These are phyloP conservation scores for Equus quagga DNA, from an alignment of 2,113 vertebrate genomes.

Conservation along the genomic window DNA sequence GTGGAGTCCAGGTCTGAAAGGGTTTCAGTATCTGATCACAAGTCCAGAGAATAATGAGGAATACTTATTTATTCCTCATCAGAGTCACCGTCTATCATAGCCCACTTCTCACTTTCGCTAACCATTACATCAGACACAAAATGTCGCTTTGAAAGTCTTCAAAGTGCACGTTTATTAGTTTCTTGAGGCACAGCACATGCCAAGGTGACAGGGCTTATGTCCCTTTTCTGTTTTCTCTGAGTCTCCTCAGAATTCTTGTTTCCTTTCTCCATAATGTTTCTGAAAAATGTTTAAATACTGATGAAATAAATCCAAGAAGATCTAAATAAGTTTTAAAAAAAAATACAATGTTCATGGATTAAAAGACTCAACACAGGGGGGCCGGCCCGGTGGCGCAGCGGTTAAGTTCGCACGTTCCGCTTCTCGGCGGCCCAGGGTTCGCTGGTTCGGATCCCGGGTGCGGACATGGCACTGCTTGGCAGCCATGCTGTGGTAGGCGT, in stretches of 20 bases:
- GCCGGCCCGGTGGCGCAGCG: too few species aligned
- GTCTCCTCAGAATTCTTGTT: slow-evolving; percentile 66
- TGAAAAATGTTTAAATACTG: neutral
- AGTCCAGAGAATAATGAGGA: neutral
- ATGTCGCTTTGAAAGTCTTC: neutral
- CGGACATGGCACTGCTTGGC: too few species aligned
- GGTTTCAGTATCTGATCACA: neutral
- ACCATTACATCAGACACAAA: neutral
- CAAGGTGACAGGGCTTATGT: slow-evolving; percentile 9
- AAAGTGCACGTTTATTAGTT: neutral
- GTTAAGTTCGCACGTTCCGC: too few species aligned
- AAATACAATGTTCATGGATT: neutral
- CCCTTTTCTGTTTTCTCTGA: slow-evolving; percentile 49
- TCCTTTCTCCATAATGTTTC: slow-evolving; percentile 59
- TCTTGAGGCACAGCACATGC: neutral
- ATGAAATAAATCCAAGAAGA: slow-evolving; percentile 5
- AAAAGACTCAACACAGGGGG: neutral
- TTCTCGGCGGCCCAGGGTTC: too few species aligned
- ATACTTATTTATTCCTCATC: neutral
- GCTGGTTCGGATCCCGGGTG: too few species aligned
- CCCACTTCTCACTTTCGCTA: neutral
- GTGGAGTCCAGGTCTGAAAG: neutral
- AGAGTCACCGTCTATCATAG: neutral
- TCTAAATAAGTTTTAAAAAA: neutral
- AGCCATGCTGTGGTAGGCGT: too few species aligned